Evolutionary conservation across 1,140 invertebrate genomes (phyloP).

Genomic region (Saccostrea echinata): DNA sequence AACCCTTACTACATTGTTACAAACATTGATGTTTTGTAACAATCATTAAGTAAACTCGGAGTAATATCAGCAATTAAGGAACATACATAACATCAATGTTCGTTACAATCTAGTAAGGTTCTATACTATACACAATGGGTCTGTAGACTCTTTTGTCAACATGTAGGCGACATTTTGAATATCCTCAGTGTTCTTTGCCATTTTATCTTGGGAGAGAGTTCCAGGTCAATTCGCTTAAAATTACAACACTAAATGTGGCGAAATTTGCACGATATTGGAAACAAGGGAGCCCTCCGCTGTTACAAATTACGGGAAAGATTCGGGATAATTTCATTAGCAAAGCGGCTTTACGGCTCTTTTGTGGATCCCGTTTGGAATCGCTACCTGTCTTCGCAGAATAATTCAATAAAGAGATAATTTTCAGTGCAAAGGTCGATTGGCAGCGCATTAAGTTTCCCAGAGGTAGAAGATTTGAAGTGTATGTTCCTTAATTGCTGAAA

Average conservation of each 20-base stretch:
- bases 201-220: background rate
- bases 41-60: no score
- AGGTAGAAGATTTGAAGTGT: slow-evolving; percentile 53
- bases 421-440: slow-evolving; percentile 43
- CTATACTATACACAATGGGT: no score
- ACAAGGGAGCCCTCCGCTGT: slow-evolving; percentile 42
- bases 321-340: slow-evolving; percentile 54
- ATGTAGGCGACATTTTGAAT: background rate
- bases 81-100: no score
- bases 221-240: slow-evolving; percentile 53
- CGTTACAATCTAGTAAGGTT: no score
- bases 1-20: no score
- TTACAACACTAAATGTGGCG: slow-evolving; percentile 50
- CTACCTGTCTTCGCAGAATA: slow-evolving; percentile 57
- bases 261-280: slow-evolving; percentile 53
- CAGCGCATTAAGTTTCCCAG: slow-evolving; percentile 48
- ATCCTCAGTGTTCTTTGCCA: background rate
- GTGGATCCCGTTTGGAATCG: slow-evolving; percentile 48
- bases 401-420: slow-evolving; percentile 54
- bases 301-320: slow-evolving; percentile 55
- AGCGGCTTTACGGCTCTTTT: slow-evolving; percentile 50
- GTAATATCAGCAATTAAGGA: no score
- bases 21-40: no score
- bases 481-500: slow-evolving; percentile 40
- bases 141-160: no score